Evolutionary conservation across 2,888 invertebrate genomes (phyloP).

Genomic region (Leucozona laternaria): DNA sequence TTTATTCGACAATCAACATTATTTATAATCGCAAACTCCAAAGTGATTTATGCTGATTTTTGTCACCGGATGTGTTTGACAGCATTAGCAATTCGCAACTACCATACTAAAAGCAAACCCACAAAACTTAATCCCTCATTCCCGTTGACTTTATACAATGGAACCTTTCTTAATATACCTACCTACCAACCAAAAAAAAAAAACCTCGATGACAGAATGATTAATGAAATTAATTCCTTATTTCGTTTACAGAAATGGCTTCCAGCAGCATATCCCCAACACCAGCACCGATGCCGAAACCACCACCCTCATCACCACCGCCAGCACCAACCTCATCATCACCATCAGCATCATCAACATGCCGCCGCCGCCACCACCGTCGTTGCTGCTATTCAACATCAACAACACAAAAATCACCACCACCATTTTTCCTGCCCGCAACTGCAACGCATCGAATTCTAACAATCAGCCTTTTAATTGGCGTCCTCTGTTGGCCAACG

Average conservation of each 20-base stretch:
- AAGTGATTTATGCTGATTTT: slow-evolving; percentile 72
- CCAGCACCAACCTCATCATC: slow-evolving; percentile 16
- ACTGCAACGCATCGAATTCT: slow-evolving; percentile 82
- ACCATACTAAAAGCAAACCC: slow-evolving; percentile 13
- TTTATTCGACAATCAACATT: slow-evolving; percentile 52
- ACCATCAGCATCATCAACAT: neutral
- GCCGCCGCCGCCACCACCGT: neutral
- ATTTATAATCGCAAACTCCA: slow-evolving; percentile 46
- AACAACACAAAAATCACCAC: slow-evolving; percentile 48
- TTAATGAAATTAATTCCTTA: slow-evolving; percentile 54
- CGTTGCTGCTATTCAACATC: slow-evolving; percentile 31
- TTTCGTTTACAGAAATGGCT: slow-evolving; percentile 81
- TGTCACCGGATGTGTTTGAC: slow-evolving; percentile 77
- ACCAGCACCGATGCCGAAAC: slow-evolving; percentile 75
- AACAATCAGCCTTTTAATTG: slow-evolving; percentile 82
- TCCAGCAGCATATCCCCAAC: slow-evolving; percentile 80
- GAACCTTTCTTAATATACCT: slow-evolving; percentile 16
- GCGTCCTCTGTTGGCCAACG: slow-evolving; percentile 80
- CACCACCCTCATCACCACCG: slow-evolving; percentile 28
- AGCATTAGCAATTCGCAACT: slow-evolving; percentile 67
- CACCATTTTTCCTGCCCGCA: slow-evolving; percentile 74
- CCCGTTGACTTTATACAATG: slow-evolving; percentile 7
- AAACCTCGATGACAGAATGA: slow-evolving; percentile 50
- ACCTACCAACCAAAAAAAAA: no score
- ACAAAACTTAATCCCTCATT: slow-evolving; percentile 53